Evolutionary conservation across 1,140 invertebrate species (phyloP).

Genomic region (Hylaeus volcanicus): DNA sequence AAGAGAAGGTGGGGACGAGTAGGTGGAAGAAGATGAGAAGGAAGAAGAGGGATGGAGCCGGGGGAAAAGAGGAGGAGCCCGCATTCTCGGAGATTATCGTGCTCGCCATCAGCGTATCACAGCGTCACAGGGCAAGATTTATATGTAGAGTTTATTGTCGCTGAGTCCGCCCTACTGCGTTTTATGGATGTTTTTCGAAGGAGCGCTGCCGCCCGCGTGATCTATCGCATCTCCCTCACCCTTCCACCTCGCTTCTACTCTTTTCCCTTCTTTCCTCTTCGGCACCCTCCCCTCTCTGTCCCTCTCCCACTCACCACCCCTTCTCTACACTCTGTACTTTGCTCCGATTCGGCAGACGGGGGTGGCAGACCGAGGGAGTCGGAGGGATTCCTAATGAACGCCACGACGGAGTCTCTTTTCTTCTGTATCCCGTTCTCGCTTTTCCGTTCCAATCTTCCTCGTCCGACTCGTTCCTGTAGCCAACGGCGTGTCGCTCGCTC

Average conservation of each 20-base stretch:
- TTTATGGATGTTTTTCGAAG: constrained; percentile 82
- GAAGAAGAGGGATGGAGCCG: constrained; percentile 36
- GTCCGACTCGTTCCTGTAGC: constrained; percentile 56
- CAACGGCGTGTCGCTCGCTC: constrained; percentile 69
- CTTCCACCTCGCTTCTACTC: constrained; percentile 47
- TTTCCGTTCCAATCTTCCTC: constrained; percentile 31
- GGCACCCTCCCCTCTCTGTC: constrained; percentile 7
- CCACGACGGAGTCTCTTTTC: constrained; percentile 66
- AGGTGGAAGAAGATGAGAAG: constrained; percentile 23
- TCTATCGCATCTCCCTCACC: constrained; percentile 77
- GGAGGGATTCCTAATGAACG: constrained; percentile 75
- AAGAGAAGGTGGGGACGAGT: constrained; percentile 13
- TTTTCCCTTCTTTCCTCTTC: constrained; percentile 53
- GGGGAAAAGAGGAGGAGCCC: constrained; percentile 71
- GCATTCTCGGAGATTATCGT: constrained; percentile 82
- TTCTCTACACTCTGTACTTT: constrained; percentile 22
- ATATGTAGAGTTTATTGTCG: constrained; percentile 82
- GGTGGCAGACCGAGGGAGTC: constrained; percentile 66
- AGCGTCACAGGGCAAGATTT: constrained; percentile 81
- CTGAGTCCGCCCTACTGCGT: constrained; percentile 81
- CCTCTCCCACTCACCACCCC: neutral
- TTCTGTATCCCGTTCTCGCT: constrained; percentile 42
- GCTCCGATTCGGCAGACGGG: constrained; percentile 61
- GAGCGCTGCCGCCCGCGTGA: constrained; percentile 79
- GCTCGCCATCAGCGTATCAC: constrained; percentile 81